Base-by-base conservation (phyloP, 2,113 vertebrate species). In the Callipepla squamata region DNA sequence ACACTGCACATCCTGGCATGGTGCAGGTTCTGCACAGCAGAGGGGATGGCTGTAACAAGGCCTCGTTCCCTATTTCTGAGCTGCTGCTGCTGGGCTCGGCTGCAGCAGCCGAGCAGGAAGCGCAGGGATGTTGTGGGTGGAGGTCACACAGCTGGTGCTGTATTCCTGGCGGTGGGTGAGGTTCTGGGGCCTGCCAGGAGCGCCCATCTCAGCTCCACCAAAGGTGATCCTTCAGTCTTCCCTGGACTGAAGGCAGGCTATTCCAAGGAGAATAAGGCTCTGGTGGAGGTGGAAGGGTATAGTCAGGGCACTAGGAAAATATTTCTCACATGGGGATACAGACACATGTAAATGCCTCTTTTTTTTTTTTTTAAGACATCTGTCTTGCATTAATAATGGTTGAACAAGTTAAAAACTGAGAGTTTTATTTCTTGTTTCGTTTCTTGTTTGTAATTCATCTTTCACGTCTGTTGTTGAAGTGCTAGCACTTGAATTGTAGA, bases 131-230 rank as follows among this genome's bases (percentile, higher is more conserved):
- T 5, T 15, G 20, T 6, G 23, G 2, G 17, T 45, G 40, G 11
- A 2, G 4, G 19, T 8, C 3, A 3, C 1, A 3, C 3, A 30
- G 23, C 32, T 26, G 17, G 19, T 8, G 23, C n/a, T 26, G 30
- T 47, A 8, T 48, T 73, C 59, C 30, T 25, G n/a, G 7, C 0
- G 6, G 21, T 13, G 11, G 8, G 7, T 17, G 16, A 59, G 68
- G 32, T 11, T 32, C 6, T 0, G 0, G 1, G 14, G 42, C 57
- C 47, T 19, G 17, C 2, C 2, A 13, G 4, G 45, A 79, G 32
- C 5, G 50, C 40, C 44, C 30, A 62, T 45, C 44, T 42, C 57
- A 36, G 15, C 17, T 28, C 36, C 25, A 40, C 36, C 61, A 40
- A 17, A 63, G 36, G 36, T 28, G 38, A 25, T 45, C 4, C 23